Evolutionary conservation across 2,113 vertebrate species (phyloP), one percentile per base, ranked within the genome.

Genomic region (Forbesichthys agassizii): DNA sequence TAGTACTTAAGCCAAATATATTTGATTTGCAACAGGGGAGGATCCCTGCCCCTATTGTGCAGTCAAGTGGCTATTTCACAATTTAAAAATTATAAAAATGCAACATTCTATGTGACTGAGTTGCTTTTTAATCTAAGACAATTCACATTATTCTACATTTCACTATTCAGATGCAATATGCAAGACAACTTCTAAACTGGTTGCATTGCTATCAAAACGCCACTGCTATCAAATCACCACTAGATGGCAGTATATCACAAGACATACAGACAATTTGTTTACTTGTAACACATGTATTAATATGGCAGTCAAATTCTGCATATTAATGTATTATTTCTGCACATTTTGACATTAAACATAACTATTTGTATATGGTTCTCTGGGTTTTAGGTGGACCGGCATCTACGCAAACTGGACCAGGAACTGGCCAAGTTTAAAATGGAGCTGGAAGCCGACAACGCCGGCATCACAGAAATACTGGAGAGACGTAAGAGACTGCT

Each of bases 381-480:
- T 56, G 6, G 57, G 16, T 11, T 53, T 1, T 84, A 99, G 98
- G 98, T 99, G 90, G 98, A 99, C 80, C 95, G 98, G 65, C 97
- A 99, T 81, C 93, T 99, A 82, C 93, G 98, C 75, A 99, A 99
- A 85, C 69, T 99, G 90, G 98, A 99, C 90, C 98, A 99, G 88
- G 98, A 99, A 78, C 93, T 99, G 0, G 96, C 96, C 74, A 99
- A 99, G 84, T 99, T 99, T 83, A 99, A 99, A 93, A 99, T 99
- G 98, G 97, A 99, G 82, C 93, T 99, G 82, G 98, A 99, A 92
- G 98, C 98, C 8, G 98, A 99, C 91, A 99, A 99, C 74, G 98
- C 98, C 66, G 98, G 98, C 65, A 99, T 99, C 90, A 99, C 98
- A 1, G 98, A 99, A 91, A 94, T 99, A 90, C 79, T 99, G 85